A percentile compares a stretch with the other conserved stretches of the same genome.
These are phyloP conservation scores for Caradrina kadenii DNA, from an alignment of 2,888 invertebrate genomes.

Conservation along the genomic window DNA sequence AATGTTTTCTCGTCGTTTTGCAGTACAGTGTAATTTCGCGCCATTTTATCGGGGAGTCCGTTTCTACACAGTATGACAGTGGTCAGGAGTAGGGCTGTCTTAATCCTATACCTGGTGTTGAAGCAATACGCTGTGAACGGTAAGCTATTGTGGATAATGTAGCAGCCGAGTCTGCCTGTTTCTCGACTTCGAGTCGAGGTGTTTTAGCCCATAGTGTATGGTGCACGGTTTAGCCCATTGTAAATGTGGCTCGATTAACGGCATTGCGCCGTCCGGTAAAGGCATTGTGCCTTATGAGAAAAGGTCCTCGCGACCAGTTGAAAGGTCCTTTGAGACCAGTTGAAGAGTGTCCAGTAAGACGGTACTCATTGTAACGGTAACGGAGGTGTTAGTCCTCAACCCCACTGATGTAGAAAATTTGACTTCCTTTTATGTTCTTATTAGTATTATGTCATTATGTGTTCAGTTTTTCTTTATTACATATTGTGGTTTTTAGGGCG, in stretches of 20 bases:
- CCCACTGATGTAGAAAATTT: conserved; percentile 66
- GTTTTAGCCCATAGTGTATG: conserved; percentile 30
- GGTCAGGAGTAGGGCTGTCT: conserved; percentile 53
- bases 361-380: conserved; percentile 49
- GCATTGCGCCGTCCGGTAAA: conserved; percentile 39
- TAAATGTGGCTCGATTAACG: conserved; percentile 40
- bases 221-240: background rate
- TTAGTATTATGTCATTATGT: too few relatives aligned
- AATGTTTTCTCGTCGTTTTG: conserved; percentile 45
- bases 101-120: conserved; percentile 49
- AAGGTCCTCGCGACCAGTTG: conserved; percentile 39
- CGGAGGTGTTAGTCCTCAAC: conserved; percentile 62
- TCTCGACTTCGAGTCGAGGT: conserved; percentile 48
- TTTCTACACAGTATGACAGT: conserved; percentile 66
- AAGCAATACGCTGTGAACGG: conserved; percentile 48
- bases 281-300: conserved; percentile 35
- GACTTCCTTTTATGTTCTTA: conserved; percentile 58
- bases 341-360: conserved; percentile 49
- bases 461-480: too few relatives aligned
- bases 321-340: conserved; percentile 39
- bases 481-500: too few relatives aligned
- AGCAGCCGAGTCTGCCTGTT: conserved; percentile 49
- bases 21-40: conserved; percentile 14
- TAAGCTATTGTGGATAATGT: conserved; percentile 57
- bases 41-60: conserved; percentile 41